Base-by-base conservation (phyloP, 2,113 vertebrate species). In the Misgurnus anguillicaudatus region DNA sequence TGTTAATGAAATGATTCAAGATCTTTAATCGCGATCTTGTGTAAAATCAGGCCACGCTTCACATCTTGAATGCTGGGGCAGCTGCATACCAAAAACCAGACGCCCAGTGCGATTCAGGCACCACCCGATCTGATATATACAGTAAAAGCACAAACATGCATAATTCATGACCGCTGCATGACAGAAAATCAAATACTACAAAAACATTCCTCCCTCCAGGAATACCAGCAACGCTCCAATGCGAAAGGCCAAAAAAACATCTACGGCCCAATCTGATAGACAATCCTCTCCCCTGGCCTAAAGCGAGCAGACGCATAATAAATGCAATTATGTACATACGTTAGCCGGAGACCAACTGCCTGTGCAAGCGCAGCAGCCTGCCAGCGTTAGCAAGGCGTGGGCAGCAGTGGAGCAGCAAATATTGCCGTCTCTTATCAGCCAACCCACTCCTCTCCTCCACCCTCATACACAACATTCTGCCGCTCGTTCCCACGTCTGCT, bases 361-460 rank as follows among this genome's bases (percentile, higher is more conserved):
- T 70, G 57, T n/a, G 67, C 58, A 24, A 24, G 62, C 4, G 11
- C 75, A 21, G 78, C 24, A 73, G 74, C 60, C 65, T 75, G 74
- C 53, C 53, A 75, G 68, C 21, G 36, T 36, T 65, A 80, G 80
- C 71, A 13, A 58, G 66, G 72, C 69, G 75, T 76, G 76, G 78
- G 76, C 66, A 68, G 60, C 66, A 76, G 75, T 65, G 68, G 65
- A 87, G 81, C 69, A 85, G 70, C 62, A 41, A 66, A 85, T 81
- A 83, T 69, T 62, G 77, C 72, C 51, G 41, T 76, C 51, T 75
- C 70, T 75, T 74, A 85, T 79, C 57, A 82, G 55, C 55, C 72
- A 51, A 42, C 77, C 72, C 73, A 82, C 80, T 82, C 72, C n/a
- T 31, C 24, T 3, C 58, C 51, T 79, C 51, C 47, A 75, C 36